A percentile compares a stretch with the other conserved stretches of the same genome.
These are phyloP conservation scores for Drosophila kurseongensis DNA, from an alignment of 1,140 invertebrate species.

Conservation along the genomic window DNA sequence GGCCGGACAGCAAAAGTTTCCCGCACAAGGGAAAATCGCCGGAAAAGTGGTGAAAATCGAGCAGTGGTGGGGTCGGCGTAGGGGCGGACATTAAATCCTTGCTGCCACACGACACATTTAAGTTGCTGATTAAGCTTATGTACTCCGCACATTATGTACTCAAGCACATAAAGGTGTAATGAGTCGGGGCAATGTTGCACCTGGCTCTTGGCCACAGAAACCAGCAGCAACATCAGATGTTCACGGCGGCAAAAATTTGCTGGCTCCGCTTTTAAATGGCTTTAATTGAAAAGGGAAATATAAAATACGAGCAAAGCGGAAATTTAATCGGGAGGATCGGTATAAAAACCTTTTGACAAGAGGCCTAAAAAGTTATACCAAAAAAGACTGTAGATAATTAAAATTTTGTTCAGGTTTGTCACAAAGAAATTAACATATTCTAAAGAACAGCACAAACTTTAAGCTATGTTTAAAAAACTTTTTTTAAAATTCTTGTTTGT, in stretches of 20 bases:
- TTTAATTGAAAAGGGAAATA: constrained; percentile 63
- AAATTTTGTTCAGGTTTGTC: too few species aligned
- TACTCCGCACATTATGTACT: constrained; percentile 72
- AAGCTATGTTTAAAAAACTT: too few species aligned
- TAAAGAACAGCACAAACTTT: too few species aligned
- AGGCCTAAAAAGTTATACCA: too few species aligned
- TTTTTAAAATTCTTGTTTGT: too few species aligned
- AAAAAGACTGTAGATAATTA: too few species aligned
- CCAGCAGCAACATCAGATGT: constrained; percentile 55
- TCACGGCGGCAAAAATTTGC: constrained; percentile 18
- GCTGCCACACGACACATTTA: constrained; percentile 79
- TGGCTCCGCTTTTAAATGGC: constrained; percentile 55
- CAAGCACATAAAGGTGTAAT: constrained; percentile 79
- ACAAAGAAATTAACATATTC: too few species aligned
- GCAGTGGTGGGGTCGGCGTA: not conserved
- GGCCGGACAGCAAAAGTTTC: constrained; percentile 57
- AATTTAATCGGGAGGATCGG: not conserved
- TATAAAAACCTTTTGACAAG: not conserved
- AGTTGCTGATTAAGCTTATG: constrained; percentile 79
- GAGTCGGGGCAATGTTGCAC: constrained; percentile 46
- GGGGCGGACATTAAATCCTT: constrained; percentile 65
- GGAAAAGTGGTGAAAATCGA: constrained; percentile 3
- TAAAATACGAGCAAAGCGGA: not conserved
- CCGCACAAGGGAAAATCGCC: constrained; percentile 19
- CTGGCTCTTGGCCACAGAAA: constrained; percentile 40